Conservation (phyloP, 2,797 vertebrate species). For the Coracias cyanogaster region DNA sequence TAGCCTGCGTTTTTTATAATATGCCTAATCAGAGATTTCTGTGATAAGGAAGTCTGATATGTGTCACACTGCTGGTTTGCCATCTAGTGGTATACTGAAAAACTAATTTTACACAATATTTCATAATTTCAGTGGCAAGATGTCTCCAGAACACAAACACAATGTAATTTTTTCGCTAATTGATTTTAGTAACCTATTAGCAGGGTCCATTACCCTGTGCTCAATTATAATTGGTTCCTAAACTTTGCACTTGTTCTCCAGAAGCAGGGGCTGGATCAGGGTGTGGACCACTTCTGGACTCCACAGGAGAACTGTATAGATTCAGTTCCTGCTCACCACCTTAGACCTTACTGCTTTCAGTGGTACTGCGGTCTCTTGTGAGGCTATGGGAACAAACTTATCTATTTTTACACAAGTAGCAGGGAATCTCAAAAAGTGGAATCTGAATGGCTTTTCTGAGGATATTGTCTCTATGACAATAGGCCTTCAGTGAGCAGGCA, state of each 20-base stretch:
- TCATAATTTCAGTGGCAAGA: neutral
- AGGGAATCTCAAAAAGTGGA: neutral
- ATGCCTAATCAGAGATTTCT: neutral
- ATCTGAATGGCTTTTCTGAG: neutral
- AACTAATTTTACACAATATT: neutral
- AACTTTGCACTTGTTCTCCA: neutral
- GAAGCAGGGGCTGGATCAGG: neutral
- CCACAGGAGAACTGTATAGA: neutral
- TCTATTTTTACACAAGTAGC: neutral
- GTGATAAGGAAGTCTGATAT: neutral
- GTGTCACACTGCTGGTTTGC: constrained; percentile 49
- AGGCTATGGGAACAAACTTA: neutral
- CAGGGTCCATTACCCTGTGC: neutral
- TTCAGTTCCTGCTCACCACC: neutral
- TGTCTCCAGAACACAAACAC: neutral
- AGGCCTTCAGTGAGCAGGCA: neutral
- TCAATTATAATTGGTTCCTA: neutral
- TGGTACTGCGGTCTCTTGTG: neutral
- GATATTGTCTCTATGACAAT: neutral
- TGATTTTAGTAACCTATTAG: neutral
- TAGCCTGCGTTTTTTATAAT: neutral
- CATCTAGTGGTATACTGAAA: constrained; percentile 60
- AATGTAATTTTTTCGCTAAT: neutral
- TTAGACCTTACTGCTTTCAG: neutral
- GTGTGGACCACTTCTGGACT: neutral